phyloP scores from a whole-genome alignment of 1,140 invertebrate species.

The Pygmarrhopalites habei region DNA sequence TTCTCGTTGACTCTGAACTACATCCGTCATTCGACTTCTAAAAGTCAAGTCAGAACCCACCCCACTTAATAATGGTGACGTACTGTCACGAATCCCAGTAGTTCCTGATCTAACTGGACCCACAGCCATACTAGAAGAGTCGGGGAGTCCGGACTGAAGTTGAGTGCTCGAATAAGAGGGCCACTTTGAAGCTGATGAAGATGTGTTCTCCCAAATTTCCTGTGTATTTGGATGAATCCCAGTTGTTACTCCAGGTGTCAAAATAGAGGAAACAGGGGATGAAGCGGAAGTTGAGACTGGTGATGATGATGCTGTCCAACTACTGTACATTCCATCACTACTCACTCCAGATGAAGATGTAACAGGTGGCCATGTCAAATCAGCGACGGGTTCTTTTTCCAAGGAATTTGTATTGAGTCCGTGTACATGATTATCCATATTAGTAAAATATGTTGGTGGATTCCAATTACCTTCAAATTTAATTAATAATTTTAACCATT shows the following conservation, averaged over 20 bases:
- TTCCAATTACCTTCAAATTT: constrained; percentile 10
- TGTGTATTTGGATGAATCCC: not conserved
- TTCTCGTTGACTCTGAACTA: constrained; percentile 35
- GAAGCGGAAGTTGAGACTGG: not conserved
- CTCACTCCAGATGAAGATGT: not conserved
- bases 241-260: not conserved
- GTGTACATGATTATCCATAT: not conserved
- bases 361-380: constrained; percentile 2
- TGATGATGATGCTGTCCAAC: not conserved
- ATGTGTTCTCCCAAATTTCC: constrained; percentile 2
- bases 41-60: not conserved
- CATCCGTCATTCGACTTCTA: constrained; percentile 3
- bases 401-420: not conserved
- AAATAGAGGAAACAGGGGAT: not conserved
- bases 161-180: constrained; percentile 4
- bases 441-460: constrained; percentile 4
- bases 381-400: not conserved
- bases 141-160: constrained; percentile 1
- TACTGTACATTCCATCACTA: not conserved
- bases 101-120: constrained; percentile 3
- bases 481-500: too few species aligned
- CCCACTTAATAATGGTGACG: not conserved
- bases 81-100: too few species aligned
- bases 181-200: constrained; percentile 8
- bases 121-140: constrained; percentile 3